phyloP scores from a whole-genome alignment of 2,888 invertebrate species.

The Diloba caeruleocephala region DNA sequence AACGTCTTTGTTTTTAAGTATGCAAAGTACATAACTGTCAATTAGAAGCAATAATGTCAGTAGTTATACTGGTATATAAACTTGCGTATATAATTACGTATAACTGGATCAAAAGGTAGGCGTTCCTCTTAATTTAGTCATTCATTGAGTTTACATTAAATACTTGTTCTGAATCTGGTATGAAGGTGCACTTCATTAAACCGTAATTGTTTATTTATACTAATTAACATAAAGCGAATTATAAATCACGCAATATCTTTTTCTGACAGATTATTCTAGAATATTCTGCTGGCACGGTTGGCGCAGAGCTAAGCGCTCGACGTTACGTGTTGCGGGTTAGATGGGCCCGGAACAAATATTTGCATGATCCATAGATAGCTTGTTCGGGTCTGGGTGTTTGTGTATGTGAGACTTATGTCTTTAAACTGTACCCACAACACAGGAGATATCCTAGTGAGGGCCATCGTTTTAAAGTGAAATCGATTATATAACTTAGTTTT shows the following conservation, averaged over 20 bases:
- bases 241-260: conserved; percentile 13
- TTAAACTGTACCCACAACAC: too few species aligned
- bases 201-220: conserved; percentile 25
- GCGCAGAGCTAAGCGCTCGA: too few species aligned
- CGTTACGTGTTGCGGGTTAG: too few species aligned
- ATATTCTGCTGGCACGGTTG: too few species aligned
- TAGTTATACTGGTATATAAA: conserved; percentile 25
- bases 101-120: conserved; percentile 58
- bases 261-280: not conserved
- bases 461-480: too few species aligned
- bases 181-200: conserved; percentile 30
- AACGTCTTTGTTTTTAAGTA: conserved; percentile 26
- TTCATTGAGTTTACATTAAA: conserved; percentile 32
- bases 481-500: too few species aligned
- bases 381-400: too few species aligned
- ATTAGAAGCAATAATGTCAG: conserved; percentile 24
- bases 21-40: conserved; percentile 37
- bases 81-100: conserved; percentile 37
- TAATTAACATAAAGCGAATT: conserved; percentile 7
- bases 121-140: conserved; percentile 52
- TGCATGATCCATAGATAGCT: too few species aligned
- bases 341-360: too few species aligned
- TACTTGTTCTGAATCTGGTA: conserved; percentile 27
- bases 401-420: too few species aligned
- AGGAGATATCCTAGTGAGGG: too few species aligned